phyloP scores from a whole-genome alignment of 1,140 invertebrate genomes.

The Pogonomyrmex californicus region DNA sequence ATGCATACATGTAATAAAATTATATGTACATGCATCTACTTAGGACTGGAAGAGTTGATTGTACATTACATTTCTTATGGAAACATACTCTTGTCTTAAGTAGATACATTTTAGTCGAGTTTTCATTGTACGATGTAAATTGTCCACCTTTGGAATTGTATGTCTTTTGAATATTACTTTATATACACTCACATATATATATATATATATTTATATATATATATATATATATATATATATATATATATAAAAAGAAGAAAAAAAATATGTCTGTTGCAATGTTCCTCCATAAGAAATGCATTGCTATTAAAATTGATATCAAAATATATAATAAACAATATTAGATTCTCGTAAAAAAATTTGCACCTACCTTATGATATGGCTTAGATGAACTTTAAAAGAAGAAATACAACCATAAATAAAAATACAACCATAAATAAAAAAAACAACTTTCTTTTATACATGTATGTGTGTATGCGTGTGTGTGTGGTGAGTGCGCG shows the following conservation, averaged over 20 bases:
- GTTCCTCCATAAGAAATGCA: slow-evolving; percentile 86
- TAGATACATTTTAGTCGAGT: slow-evolving; percentile 79
- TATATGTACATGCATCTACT: slow-evolving; percentile 84
- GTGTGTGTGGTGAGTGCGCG: too few relatives aligned
- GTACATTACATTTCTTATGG: slow-evolving; percentile 86
- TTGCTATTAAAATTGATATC: slow-evolving; percentile 76
- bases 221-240: too few relatives aligned
- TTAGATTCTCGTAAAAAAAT: slow-evolving; percentile 79
- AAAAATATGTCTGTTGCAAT: slow-evolving; percentile 69
- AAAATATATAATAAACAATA: slow-evolving; percentile 71
- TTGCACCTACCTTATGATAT: slow-evolving; percentile 82
- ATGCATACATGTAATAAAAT: too few relatives aligned
- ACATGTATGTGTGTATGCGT: slow-evolving; percentile 16
- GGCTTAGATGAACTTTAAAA: slow-evolving; percentile 71
- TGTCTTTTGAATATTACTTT: slow-evolving; percentile 53
- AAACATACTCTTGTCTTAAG: slow-evolving; percentile 82
- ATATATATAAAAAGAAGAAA: neutral
- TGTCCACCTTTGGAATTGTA: slow-evolving; percentile 84
- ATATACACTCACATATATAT: too few relatives aligned
- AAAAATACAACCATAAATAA: slow-evolving; percentile 69
- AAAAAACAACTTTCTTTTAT: slow-evolving; percentile 64
- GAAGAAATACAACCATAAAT: too few relatives aligned
- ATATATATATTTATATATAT: too few relatives aligned
- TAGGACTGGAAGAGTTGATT: slow-evolving; percentile 82
- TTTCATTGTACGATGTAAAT: slow-evolving; percentile 52